Evolutionary conservation across 2,797 vertebrate species (phyloP), one percentile per base, ranked within the genome.

Genomic region (Denticeps clupeoides): DNA sequence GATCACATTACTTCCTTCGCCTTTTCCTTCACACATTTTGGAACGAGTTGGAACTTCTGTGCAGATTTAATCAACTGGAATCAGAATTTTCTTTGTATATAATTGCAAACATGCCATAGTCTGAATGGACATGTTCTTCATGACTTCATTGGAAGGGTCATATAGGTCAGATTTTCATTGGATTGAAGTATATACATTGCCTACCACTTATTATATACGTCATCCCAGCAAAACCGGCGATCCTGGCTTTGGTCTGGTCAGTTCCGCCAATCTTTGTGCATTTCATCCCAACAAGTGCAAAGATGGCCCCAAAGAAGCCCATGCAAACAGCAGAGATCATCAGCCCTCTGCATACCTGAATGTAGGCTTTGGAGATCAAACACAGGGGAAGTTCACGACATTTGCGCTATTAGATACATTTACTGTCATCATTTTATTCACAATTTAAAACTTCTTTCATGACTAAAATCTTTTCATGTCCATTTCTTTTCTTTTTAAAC

Each of bases 191-290:
- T 4, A 9, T 37, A 4, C 21, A 38, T 16, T 65, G 62, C 75
- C 85, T 85, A 97, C 94, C 94, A 45, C 77, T 85, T 6, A 93
- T 71, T 46, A 94, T 82, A 77, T 89, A 97, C 45, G 84, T 74
- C 48, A 89, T 42, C 54, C 94, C 94, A 1, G 91, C 82, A 60
- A 90, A 69, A 64, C 82, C 84, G 3, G 90, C 83, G 43, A 93
- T 76, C 58, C 85, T 90, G 45, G 89, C 84, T 81, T 98, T 97
- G 63, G 81, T 79, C 62, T 81, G 79, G 50, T 93, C 82, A 0
- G 83, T 86, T 45, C 94, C 94, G 64, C 93, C 93, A 0, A 98
- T 82, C 69, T 86, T 93, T 3, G 92, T 97, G 65, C 94, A 97
- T 62, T 95, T 96, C 94, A 98, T 98, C 32, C 93, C 93, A 48